Base-by-base conservation (phyloP, 1,140 invertebrate species). In the Gryon sp. region DNA sequence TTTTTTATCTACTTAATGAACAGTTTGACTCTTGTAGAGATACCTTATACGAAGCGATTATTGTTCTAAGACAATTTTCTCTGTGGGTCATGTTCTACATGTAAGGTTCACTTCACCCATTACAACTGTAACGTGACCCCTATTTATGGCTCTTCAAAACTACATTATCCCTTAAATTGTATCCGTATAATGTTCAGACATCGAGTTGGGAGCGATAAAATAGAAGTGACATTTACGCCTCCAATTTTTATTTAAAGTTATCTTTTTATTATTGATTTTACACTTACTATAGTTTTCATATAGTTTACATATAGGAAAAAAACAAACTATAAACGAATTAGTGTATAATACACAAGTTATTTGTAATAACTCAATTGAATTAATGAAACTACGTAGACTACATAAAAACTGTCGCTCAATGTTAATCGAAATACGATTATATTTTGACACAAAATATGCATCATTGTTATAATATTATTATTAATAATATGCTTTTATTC, bases 71-170 rank as follows among this genome's bases (percentile, higher is more conserved):
- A 60, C 41, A 45, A 36, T 60, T 60, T 46, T 46, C 41, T 36
- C 19, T 32, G 20, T 26, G 16, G 30, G 41, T 60, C 36, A 40
- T 60, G 55, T 60, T 60, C 40, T 60, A 60, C 40, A 46, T 60
- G 43, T 60, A 46, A 26, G 55, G 55, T 26, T 38, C 22, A 59
- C 40, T 60, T 60, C 19, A 12, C 26, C 38, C 28, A 46, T 60
- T 60, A 60, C 28, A 36, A 20, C 20, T 18, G 55, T 60, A 45
- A 46, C 41, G 41, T 26, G 55, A 45, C 55, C 41, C 41, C 41
- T 60, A 60, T 60, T 60, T 60, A 60, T 46, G 30, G 20, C 55
- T 36, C 55, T 60, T 60, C 55, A 46, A 46, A 60, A 46, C 55
- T 60, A 22, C 55, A 11, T 60, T 60, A 46, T 36, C 40, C 55